Percentiles rank a stretch among this genome's conserved stretches.
phyloP scores from a whole-genome alignment of 1,140 invertebrate genomes.

The Plectus sambesii region DNA sequence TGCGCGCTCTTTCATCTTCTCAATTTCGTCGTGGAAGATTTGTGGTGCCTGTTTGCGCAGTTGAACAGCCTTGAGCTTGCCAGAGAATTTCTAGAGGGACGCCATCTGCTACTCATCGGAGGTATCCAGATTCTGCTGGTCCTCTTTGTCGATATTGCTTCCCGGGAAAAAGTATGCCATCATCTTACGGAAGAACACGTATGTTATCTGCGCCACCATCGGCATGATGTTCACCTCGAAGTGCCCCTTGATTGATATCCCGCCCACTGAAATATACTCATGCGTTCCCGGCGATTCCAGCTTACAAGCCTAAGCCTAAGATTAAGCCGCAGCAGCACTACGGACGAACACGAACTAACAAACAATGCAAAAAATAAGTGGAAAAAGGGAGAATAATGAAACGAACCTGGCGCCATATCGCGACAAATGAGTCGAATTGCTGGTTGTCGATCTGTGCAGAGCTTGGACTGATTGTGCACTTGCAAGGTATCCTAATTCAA shows the following conservation, averaged over 20 bases:
- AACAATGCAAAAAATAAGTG: no score
- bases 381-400: no score
- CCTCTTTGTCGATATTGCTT: slow-evolving; percentile 60
- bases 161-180: slow-evolving; percentile 97
- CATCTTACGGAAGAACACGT: slow-evolving; percentile 94
- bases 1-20: slow-evolving; percentile 95
- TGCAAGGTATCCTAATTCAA: slow-evolving; percentile 34
- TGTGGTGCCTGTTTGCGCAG: no score
- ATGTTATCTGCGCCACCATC: slow-evolving; percentile 79
- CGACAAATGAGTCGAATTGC: slow-evolving; percentile 39
- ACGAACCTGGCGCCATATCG: slow-evolving; percentile 35
- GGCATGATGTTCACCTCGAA: slow-evolving; percentile 79
- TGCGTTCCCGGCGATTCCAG: no score
- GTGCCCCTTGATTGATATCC: slow-evolving; percentile 97
- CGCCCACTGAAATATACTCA: no score
- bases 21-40: slow-evolving; percentile 89
- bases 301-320: no score
- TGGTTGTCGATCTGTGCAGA: slow-evolving; percentile 31
- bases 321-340: no score
- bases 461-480: slow-evolving; percentile 4
- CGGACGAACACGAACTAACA: no score
- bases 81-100: no score
- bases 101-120: no score
- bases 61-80: no score
- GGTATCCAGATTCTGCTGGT: slow-evolving; percentile 30